Conservation (phyloP, 2,113 vertebrate species). For the Dunckerocampus dactyliophorus region DNA sequence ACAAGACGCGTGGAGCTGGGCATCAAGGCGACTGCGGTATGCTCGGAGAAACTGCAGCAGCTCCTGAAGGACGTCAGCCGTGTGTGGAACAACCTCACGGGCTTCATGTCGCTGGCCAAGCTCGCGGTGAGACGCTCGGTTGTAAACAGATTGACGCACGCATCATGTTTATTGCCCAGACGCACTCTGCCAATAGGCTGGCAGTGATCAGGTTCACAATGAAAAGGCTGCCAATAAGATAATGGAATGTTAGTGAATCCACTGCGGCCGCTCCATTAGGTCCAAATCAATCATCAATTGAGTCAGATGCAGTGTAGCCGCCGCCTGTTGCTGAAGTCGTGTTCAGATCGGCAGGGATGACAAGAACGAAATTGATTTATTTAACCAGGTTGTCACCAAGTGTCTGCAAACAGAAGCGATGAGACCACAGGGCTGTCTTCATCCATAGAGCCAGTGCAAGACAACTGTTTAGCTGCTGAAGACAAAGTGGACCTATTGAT, state of each 20-base stretch:
- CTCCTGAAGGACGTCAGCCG: slow-evolving; percentile 93
- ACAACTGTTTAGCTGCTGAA: slow-evolving; percentile 32
- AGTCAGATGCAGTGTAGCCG: slow-evolving; percentile 18
- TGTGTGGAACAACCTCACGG: slow-evolving; percentile 95
- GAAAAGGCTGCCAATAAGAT: slow-evolving; percentile 14
- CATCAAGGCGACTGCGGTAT: slow-evolving; percentile 94
- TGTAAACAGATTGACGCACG: not conserved
- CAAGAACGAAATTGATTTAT: slow-evolving; percentile 35
- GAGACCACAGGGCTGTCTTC: slow-evolving; percentile 7
- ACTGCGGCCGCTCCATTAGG: slow-evolving; percentile 16
- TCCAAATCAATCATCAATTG: slow-evolving; percentile 35
- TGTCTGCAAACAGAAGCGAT: slow-evolving; percentile 19
- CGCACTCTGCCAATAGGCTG: not conserved
- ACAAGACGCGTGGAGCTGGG: slow-evolving; percentile 92
- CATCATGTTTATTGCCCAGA: not conserved
- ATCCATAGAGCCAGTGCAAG: slow-evolving; percentile 7
- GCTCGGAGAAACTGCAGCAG: slow-evolving; percentile 93
- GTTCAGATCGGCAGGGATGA: slow-evolving; percentile 17
- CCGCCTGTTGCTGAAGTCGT: slow-evolving; percentile 9
- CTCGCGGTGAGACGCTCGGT: slow-evolving; percentile 77
- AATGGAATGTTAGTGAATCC: slow-evolving; percentile 28
- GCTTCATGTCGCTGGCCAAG: slow-evolving; percentile 96
- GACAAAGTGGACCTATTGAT: slow-evolving; percentile 13
- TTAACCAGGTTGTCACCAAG: slow-evolving; percentile 23
- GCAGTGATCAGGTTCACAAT: slow-evolving; percentile 1